Conservation (phyloP, 2,888 invertebrate genomes). For the Caenorhabditis zanzibari region DNA sequence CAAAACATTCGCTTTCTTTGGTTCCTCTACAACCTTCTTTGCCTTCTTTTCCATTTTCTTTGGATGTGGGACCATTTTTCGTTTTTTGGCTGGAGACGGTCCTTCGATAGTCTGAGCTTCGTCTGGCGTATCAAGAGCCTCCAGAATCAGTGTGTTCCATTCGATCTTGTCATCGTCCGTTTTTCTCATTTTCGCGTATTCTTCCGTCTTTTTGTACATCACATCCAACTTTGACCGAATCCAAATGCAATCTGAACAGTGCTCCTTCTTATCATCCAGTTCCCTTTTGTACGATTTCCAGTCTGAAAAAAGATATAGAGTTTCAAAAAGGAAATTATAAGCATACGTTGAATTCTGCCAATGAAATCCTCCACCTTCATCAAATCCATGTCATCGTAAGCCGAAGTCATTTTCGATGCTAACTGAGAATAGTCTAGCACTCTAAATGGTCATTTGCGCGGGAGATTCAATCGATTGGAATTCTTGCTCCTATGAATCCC, state of each 20-base stretch:
- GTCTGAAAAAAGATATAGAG: not conserved
- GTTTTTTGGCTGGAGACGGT: constrained; percentile 2
- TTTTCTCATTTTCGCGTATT: constrained; percentile 1
- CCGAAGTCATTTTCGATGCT: not conserved
- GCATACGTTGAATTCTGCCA: constrained; percentile 5
- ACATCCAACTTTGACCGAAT: not conserved
- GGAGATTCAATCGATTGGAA: not conserved
- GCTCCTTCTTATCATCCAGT: not conserved
- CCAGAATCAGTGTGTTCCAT: constrained; percentile 28
- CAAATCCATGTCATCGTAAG: constrained; percentile 8
- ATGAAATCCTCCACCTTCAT: constrained; percentile 20
- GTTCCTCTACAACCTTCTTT: not conserved
- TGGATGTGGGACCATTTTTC: not conserved
- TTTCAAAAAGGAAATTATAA: not conserved
- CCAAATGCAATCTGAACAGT: constrained; percentile 2
- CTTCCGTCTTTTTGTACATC: constrained; percentile 3
- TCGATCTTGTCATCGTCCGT: constrained; percentile 23
- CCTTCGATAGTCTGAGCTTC: not conserved
- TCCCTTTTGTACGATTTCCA: not conserved
- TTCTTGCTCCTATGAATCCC: constrained; percentile 2
- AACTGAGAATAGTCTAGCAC: no score
- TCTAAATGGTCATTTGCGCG: not conserved
- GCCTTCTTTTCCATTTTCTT: not conserved
- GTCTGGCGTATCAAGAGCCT: constrained; percentile 7
- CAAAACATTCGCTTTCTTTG: not conserved